Evolutionary conservation across 2,797 vertebrate genomes (phyloP).

Genomic region (Crenuchus spilurus): DNA sequence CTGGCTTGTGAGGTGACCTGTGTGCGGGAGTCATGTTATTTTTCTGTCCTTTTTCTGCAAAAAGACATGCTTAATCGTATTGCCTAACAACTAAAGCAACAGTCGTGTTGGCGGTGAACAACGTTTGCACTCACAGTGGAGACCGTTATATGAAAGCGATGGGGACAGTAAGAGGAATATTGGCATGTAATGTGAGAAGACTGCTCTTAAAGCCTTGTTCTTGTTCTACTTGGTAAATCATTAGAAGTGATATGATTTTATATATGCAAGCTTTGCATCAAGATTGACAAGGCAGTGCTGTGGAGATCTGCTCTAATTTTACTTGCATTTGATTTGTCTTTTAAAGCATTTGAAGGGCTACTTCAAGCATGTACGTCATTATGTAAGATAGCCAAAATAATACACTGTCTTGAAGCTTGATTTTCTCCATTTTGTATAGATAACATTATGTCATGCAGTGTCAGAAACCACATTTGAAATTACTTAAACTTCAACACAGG

Average conservation of each 20-base stretch:
- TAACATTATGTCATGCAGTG: too few species aligned
- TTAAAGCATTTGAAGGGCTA: too few species aligned
- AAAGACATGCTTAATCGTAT: slow-evolving; percentile 24
- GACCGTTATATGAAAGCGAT: slow-evolving; percentile 38
- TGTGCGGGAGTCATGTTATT: slow-evolving; percentile 28
- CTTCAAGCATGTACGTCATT: too few species aligned
- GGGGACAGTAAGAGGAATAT: slow-evolving; percentile 52
- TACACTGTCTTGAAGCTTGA: too few species aligned
- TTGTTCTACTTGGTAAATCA: not conserved
- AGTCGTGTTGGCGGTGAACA: slow-evolving; percentile 5
- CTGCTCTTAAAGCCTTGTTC: not conserved
- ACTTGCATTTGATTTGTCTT: too few species aligned
- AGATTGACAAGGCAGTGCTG: too few species aligned
- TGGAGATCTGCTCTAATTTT: too few species aligned
- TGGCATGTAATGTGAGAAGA: slow-evolving; percentile 36
- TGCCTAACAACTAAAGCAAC: slow-evolving; percentile 37
- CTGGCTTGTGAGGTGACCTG: slow-evolving; percentile 42
- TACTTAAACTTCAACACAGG: too few species aligned
- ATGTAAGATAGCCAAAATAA: too few species aligned
- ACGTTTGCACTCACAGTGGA: slow-evolving; percentile 34
- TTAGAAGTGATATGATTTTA: not conserved
- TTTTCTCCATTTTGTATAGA: too few species aligned
- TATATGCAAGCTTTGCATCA: too few species aligned
- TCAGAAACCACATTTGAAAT: too few species aligned
- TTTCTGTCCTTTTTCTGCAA: slow-evolving; percentile 34